Evolutionary conservation across 1,140 invertebrate genomes (phyloP), one percentile per base, ranked within the genome.

Genomic region (Drosophila trapezifrons): DNA sequence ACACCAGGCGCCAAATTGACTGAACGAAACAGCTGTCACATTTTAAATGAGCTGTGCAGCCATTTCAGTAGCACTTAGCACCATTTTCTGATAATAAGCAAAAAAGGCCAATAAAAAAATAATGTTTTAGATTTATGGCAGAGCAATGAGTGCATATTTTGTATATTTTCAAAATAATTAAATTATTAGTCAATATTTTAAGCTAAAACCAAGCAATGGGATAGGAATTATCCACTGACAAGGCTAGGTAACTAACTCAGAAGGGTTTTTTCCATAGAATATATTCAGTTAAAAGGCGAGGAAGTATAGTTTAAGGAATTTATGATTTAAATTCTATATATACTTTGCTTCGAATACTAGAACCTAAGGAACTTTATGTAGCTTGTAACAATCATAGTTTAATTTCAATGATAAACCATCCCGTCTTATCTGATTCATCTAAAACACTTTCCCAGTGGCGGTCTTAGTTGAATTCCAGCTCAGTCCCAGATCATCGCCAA

Each of bases 401-500:
- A 20, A 20, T 54, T 54, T 54, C 32, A 54, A 37, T 35, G 18
- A 54, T 3, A n/a, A 18, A 0, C 4, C 20, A 47, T 52, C 4
- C n/a, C 10, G 15, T 37, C 15, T 54, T 20, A 54, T 12, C 18
- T 25, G 32, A 25, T 60, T 60, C 51, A 37, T 54, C 12, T 52
- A 29, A 17, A 35, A 37, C 29, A 37, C n/a, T 20, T 59, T 59
- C 7, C 27, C 32, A 20, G 12, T 47, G 17, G 29, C 29, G 29
- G 29, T 15, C n/a, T 42, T 17, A n/a, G 29, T 27, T 18, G 13
- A 58, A 25, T 13, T 27, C 22, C 20, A 27, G 51, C 27, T 20
- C 42, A 35, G 20, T 27, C 13, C 13, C 9, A 29, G 17, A 47
- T 46, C 18, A 22, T 22, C 17, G 13, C 27, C 46, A 37, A 66